Conservation (phyloP, 2,888 invertebrate genomes). For the Agrotis exclamationis region DNA sequence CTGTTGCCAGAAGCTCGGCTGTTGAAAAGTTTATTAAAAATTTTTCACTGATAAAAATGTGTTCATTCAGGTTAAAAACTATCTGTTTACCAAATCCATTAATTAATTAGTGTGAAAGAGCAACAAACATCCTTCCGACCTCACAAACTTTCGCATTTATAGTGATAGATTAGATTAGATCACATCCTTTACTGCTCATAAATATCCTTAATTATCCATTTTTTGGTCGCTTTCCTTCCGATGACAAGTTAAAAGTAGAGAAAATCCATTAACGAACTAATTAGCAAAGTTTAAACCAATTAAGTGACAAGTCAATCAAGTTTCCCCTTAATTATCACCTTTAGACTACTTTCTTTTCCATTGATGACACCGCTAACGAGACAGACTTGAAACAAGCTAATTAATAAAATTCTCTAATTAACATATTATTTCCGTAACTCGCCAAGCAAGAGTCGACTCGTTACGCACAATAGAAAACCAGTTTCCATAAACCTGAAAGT, state of each 20-base stretch:
- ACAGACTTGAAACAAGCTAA: constrained; percentile 2
- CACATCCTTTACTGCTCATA: not conserved
- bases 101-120: too few species aligned
- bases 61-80: too few species aligned
- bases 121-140: too few species aligned
- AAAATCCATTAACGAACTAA: constrained; percentile 10
- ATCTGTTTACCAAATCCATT: too few species aligned
- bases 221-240: constrained; percentile 8
- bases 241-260: not conserved
- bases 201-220: not conserved
- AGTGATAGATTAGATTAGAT: too few species aligned
- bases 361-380: constrained; percentile 9
- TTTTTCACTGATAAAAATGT: too few species aligned
- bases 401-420: constrained; percentile 12
- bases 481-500: constrained; percentile 9
- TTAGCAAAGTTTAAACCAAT: constrained; percentile 5
- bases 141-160: too few species aligned
- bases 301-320: not conserved
- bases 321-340: constrained; percentile 12
- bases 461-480: constrained; percentile 1
- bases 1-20: too few species aligned
- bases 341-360: constrained; percentile 28
- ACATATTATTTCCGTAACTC: constrained; percentile 20
- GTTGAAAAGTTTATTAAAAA: too few species aligned
- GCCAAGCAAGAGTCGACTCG: not conserved